A percentile compares a stretch with the other conserved stretches of the same genome.
Conservation (phyloP, 2,113 vertebrate species). For the Microtus oregoni region DNA sequence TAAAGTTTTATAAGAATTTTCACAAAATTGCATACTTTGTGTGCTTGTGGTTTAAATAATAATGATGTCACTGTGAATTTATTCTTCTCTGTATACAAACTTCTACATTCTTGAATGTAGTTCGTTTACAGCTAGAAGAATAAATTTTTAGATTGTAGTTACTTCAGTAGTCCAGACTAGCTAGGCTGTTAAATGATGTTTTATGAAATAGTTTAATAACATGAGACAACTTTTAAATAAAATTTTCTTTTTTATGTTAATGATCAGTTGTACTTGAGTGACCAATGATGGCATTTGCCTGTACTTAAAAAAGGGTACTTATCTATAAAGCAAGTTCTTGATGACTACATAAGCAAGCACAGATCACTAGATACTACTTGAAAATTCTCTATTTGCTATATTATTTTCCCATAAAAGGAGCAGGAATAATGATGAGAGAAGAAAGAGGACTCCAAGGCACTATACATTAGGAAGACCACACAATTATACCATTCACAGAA, state of each 20-base stretch:
- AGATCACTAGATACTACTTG: background rate
- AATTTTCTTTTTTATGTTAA: background rate
- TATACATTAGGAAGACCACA: background rate
- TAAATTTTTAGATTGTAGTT: background rate
- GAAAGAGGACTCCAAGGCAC: background rate
- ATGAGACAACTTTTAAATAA: background rate
- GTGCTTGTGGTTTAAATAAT: conserved; percentile 21
- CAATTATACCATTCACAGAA: background rate
- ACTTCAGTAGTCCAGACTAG: background rate
- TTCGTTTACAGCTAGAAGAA: too few species aligned
- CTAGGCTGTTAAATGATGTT: background rate
- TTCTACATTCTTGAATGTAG: background rate
- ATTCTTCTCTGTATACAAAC: background rate
- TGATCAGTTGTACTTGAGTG: background rate
- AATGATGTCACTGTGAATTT: background rate
- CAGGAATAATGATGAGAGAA: background rate
- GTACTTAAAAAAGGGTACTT: background rate
- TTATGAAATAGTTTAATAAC: background rate
- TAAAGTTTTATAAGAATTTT: background rate
- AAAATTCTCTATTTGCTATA: background rate
- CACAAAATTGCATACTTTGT: background rate
- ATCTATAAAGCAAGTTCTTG: background rate
- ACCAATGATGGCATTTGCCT: background rate
- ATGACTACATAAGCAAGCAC: background rate
- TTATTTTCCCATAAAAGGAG: background rate